These are phyloP conservation scores for Himalopsyche tibetana DNA, from an alignment of 2,888 invertebrate species.

Conservation along the genomic window DNA sequence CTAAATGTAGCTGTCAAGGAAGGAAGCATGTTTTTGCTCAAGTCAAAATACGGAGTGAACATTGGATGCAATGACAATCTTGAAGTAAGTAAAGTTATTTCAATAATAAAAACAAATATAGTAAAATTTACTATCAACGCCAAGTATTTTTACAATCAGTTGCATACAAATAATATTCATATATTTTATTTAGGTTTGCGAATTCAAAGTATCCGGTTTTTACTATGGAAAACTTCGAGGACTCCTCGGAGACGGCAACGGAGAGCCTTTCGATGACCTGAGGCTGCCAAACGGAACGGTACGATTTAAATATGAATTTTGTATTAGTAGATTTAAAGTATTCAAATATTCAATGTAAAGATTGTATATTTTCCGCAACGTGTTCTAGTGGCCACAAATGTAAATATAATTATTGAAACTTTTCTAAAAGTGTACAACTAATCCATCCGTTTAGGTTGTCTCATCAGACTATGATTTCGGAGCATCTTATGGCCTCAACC, in stretches of 20 bases:
- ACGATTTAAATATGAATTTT: conserved; percentile 66
- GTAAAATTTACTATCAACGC: conserved; percentile 61
- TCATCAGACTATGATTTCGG: conserved; percentile 82
- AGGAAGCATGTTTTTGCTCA: conserved; percentile 74
- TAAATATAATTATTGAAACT: too few species aligned
- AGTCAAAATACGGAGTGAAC: neutral
- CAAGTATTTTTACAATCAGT: neutral
- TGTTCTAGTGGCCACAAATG: too few species aligned
- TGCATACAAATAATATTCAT: neutral
- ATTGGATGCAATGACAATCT: neutral
- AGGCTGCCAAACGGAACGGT: conserved; percentile 86
- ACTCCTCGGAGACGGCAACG: conserved; percentile 92
- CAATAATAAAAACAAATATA: too few species aligned
- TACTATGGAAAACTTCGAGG: conserved; percentile 92
- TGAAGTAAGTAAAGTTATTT: neutral
- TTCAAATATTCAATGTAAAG: too few species aligned
- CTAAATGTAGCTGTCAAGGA: conserved; percentile 78
- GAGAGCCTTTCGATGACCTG: conserved; percentile 91
- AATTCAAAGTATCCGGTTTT: conserved; percentile 86
- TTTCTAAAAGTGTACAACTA: too few species aligned
- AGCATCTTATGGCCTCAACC: conserved; percentile 84
- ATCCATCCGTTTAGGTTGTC: conserved; percentile 71
- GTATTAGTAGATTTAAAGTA: neutral
- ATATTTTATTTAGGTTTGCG: conserved; percentile 75
- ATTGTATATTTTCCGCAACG: too few species aligned